These are phyloP conservation scores for Steatornis caripensis DNA, from an alignment of 2,113 vertebrate genomes.

Conservation along the genomic window DNA sequence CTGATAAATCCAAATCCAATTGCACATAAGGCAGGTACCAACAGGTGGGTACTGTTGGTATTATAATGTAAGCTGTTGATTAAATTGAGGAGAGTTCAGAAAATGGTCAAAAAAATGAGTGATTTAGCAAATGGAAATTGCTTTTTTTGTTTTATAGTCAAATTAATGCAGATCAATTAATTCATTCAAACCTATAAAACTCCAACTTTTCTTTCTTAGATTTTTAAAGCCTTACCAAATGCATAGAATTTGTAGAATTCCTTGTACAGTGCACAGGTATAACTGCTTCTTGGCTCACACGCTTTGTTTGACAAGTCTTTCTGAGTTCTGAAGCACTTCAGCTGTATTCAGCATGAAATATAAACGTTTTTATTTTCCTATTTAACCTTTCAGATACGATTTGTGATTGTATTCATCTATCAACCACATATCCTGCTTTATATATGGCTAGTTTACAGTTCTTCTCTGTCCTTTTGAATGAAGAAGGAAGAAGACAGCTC, in stretches of 20 bases:
- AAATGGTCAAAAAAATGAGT: not conserved
- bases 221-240: not conserved
- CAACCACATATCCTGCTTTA: constrained; percentile 57
- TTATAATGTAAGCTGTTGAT: not conserved
- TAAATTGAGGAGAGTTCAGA: not conserved
- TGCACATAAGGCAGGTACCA: not conserved
- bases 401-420: constrained; percentile 76
- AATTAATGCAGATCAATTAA: not conserved
- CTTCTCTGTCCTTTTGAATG: constrained; percentile 80
- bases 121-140: not conserved
- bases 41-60: not conserved
- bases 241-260: not conserved
- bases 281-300: not conserved
- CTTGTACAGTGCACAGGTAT: not conserved
- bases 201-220: not conserved
- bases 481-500: constrained; percentile 76
- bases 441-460: constrained; percentile 81
- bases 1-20: not conserved
- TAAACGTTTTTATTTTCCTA: not conserved
- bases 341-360: not conserved
- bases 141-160: not conserved
- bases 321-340: not conserved
- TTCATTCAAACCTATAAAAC: not conserved
- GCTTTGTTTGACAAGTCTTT: not conserved
- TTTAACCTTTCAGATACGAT: constrained; percentile 75